phyloP scores from a whole-genome alignment of 2,888 invertebrate genomes.

The Lepetodrilus schrolli region DNA sequence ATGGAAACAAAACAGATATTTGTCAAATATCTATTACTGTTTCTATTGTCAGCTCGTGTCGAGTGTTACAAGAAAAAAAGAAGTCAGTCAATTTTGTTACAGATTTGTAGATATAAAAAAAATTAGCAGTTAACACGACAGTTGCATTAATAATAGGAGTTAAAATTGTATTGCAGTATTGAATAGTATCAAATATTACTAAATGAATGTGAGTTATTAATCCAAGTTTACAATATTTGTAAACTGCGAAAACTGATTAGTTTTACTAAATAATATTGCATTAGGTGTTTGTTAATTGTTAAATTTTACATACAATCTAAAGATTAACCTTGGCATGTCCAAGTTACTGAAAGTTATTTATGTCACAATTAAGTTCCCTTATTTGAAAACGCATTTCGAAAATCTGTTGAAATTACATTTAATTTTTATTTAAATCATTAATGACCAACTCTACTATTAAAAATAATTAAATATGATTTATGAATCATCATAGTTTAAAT shows the following conservation, averaged over 20 bases:
- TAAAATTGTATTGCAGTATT: no score
- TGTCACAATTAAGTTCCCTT: background rate
- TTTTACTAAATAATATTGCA: no score
- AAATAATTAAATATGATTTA: background rate
- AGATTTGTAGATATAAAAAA: background rate
- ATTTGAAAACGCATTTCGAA: background rate
- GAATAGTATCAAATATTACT: no score
- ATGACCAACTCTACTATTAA: slow-evolving; percentile 2
- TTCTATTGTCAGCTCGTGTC: background rate
- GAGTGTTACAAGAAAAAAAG: background rate
- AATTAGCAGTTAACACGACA: no score
- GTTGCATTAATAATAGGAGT: no score
- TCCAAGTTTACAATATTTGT: no score
- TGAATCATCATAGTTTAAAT: background rate
- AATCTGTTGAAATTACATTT: slow-evolving; percentile 14
- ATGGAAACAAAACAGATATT: background rate
- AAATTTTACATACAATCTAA: no score
- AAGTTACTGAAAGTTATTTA: background rate
- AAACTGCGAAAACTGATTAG: no score
- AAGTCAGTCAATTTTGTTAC: background rate
- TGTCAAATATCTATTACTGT: slow-evolving; percentile 7
- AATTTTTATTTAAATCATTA: background rate
- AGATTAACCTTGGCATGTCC: no score
- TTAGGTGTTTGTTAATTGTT: no score
- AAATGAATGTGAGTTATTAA: no score